Base-by-base conservation (phyloP, 2,113 vertebrate species). In the Eptesicus fuscus region DNA sequence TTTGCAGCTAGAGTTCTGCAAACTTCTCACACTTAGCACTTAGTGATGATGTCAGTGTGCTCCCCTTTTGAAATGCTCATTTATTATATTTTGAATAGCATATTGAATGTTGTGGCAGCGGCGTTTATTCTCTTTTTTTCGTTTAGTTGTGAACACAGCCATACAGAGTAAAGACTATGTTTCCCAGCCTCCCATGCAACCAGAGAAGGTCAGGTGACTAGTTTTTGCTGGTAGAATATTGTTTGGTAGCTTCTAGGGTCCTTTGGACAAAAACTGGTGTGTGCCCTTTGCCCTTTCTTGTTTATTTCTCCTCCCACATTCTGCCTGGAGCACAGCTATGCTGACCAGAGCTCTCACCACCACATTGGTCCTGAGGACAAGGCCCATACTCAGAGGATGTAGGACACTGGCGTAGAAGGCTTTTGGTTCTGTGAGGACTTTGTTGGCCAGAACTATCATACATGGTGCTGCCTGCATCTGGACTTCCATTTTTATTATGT, bases 401-500 rank as follows among this genome's bases (percentile, higher is more conserved):
- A 22, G 16, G 16, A 37, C 56, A 30, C 71, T 23, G 53, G 32
- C 3, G 20, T 37, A 28, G 51, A 74, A 49, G 14, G 12, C 25
- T 84, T 71, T 13, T 18, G 67, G 37, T 74, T 70, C 86, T 44
- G 47, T 28, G 56, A 44, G 63, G 77, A 63, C 30, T 47, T 90
- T 9, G n/a, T 18, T 44, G 37, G 44, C 18, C 77, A 42, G 84
- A 42, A 7, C 32, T 59, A 9, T 32, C 13, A 10, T 2, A 8
- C 11, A 6, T 18, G 32, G 40, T 35, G 20, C 59, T 88, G 12
- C 63, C 59, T 88, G 30, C 47, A 17, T 69, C 63, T 70, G 74
- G 22, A 56, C 74, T 96, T 89, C 49, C 20, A 37, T 78, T 93
- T 90, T 47, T n/a, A 44, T 83, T 91, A 69, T 95, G 14, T 78